These are phyloP conservation scores for Acrossocheilus fasciatus DNA, from an alignment of 2,797 vertebrate genomes.

Conservation along the genomic window DNA sequence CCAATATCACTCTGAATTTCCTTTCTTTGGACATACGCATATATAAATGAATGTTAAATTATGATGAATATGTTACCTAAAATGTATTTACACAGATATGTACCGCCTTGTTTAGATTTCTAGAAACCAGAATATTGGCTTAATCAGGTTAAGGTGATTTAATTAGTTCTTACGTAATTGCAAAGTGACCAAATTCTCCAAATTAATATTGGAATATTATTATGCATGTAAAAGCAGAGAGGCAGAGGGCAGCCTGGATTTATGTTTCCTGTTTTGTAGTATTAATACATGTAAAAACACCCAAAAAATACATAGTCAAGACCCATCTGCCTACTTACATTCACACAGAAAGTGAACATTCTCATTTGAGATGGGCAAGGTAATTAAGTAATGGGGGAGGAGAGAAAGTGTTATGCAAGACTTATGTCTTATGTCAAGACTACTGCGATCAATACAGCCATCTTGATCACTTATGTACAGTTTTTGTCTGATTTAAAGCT, in stretches of 20 bases:
- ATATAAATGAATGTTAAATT: neutral
- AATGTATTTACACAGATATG: neutral
- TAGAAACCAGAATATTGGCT: neutral
- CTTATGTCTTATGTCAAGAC: constrained; percentile 30
- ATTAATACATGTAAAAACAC: neutral
- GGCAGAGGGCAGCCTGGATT: neutral
- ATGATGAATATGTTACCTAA: no score
- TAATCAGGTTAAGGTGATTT: neutral
- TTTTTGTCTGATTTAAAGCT: neutral
- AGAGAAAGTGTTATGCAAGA: constrained; percentile 44
- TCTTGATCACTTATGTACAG: neutral
- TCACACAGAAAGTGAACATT: neutral
- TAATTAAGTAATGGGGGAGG: neutral
- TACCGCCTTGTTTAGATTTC: neutral
- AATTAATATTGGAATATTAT: neutral
- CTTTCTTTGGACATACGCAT: neutral
- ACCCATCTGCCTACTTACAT: neutral
- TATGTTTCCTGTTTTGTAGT: neutral
- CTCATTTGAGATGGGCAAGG: neutral
- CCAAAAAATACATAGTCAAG: neutral
- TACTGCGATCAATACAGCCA: constrained; percentile 6
- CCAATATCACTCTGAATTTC: neutral
- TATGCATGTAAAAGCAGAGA: neutral
- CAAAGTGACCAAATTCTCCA: neutral
- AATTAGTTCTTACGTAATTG: neutral